Conservation (phyloP, 2,888 invertebrate species). For the Tetrapedia diversipes region DNA sequence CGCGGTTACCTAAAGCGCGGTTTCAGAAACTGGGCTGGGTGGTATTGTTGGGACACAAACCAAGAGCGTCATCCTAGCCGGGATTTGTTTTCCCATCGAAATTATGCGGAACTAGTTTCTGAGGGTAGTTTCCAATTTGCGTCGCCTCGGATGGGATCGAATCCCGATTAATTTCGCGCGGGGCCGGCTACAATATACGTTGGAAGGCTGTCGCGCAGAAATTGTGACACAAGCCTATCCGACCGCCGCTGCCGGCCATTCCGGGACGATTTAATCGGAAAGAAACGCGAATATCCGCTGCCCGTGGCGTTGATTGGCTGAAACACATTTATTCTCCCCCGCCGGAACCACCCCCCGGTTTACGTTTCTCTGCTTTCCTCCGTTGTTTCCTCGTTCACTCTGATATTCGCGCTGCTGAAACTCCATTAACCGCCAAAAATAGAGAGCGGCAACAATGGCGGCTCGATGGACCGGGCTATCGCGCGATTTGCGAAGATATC, state of each 20-base stretch:
- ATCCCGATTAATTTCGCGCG: conserved; percentile 78
- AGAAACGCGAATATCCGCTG: conserved; percentile 70
- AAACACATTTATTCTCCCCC: conserved; percentile 69
- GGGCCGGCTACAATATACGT: conserved; percentile 52
- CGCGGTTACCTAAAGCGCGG: conserved; percentile 19
- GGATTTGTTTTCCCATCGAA: conserved; percentile 77
- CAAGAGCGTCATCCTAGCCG: conserved; percentile 46
- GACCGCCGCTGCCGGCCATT: conserved; percentile 37
- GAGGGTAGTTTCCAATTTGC: conserved; percentile 80
- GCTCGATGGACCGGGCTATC: conserved; percentile 63
- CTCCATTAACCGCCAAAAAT: conserved; percentile 76
- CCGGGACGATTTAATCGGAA: conserved; percentile 74
- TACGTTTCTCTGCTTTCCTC: neutral
- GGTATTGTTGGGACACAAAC: conserved; percentile 53
- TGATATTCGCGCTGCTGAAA: conserved; percentile 60
- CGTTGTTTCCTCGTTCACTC: conserved; percentile 23
- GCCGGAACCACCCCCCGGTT: conserved; percentile 7
- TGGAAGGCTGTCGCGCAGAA: conserved; percentile 60
- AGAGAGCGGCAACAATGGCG: conserved; percentile 70
- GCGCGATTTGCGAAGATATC: conserved; percentile 63
- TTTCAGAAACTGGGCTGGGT: neutral
- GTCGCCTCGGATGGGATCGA: conserved; percentile 74
- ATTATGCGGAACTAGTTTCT: conserved; percentile 80
- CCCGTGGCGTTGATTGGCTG: conserved; percentile 66
- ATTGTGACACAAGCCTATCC: conserved; percentile 67